Evolutionary conservation across 2,888 invertebrate genomes (phyloP), one percentile per base, ranked within the genome.

Genomic region (Rotaria sp.): DNA sequence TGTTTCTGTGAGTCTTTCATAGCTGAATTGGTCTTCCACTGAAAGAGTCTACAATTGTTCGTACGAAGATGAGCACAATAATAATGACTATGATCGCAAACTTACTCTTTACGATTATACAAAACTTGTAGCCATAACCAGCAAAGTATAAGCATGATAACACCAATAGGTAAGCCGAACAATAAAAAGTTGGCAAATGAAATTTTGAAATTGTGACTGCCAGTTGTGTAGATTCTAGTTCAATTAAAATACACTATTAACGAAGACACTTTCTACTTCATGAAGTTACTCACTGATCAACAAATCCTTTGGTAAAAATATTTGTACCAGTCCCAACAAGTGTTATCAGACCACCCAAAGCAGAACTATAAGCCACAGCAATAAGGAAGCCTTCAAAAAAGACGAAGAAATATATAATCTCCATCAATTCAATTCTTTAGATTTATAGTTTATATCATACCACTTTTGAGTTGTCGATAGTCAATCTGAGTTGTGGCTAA

Each of bases 221-320:
- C 35, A 67, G 1, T 67, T 3, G 35, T 0, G 8, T 67, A 67
- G 11, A 15, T 35, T 30, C 67, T 67, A 55, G n/a, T n/a, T n/a
- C n/a, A n/a, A n/a, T n/a, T n/a, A n/a, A n/a, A n/a, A n/a, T n/a
- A n/a, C n/a, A n/a, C n/a, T n/a, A n/a, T 57, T n/a, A n/a, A n/a
- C n/a, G n/a, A n/a, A n/a, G n/a, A n/a, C n/a, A n/a, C n/a, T n/a
- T n/a, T n/a, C n/a, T n/a, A n/a, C n/a, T n/a, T n/a, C n/a, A n/a
- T 11, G 0, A 21, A 11, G 11, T 1, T 21, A 91, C 88, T 87
- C 87, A 89, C 89, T 85, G 57, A 59, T 86, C 86, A 52, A 52
- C 35, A 59, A 86, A 86, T 45, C 86, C 86, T 86, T 86, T 86
- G 8, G 85, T n/a, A 1, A 86, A 80, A 48, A 86, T 85, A 85